A percentile compares a stretch with the other conserved stretches of the same genome.
Evolutionary conservation across 1,140 invertebrate species (phyloP).

Genomic region (Drosophila miranda): DNA sequence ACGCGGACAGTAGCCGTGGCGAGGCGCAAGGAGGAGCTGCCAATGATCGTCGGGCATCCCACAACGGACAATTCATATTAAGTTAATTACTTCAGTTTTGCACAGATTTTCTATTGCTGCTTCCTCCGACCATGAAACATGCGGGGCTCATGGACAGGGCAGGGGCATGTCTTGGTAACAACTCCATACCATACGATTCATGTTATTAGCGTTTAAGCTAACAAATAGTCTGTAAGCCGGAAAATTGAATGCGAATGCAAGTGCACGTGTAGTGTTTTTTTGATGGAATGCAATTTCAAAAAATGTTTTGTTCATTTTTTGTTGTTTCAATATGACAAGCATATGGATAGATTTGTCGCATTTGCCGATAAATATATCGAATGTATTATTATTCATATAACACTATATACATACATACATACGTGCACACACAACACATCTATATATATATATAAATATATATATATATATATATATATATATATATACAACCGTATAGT

Average conservation of each 20-base stretch:
- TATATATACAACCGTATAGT: slow-evolving; percentile 31
- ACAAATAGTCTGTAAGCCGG: slow-evolving; percentile 42
- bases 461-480: slow-evolving; percentile 8
- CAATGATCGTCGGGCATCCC: slow-evolving; percentile 47
- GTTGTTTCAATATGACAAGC: slow-evolving; percentile 37
- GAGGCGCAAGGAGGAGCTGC: slow-evolving; percentile 40
- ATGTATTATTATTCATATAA: slow-evolving; percentile 60
- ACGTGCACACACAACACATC: slow-evolving; percentile 27
- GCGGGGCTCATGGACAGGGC: slow-evolving; percentile 12
- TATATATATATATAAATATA: slow-evolving; percentile 38
- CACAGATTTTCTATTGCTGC: slow-evolving; percentile 52
- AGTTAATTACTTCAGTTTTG: slow-evolving; percentile 61
- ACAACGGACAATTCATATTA: slow-evolving; percentile 70
- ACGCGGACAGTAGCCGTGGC: slow-evolving; percentile 48
- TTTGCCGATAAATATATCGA: slow-evolving; percentile 37
- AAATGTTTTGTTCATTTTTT: slow-evolving; percentile 24
- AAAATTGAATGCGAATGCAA: slow-evolving; percentile 25
- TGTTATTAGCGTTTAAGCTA: slow-evolving; percentile 73
- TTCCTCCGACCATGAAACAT: background rate
- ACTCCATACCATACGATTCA: slow-evolving; percentile 40
- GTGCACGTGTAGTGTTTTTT: slow-evolving; percentile 4
- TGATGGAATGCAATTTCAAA: slow-evolving; percentile 38
- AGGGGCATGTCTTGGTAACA: slow-evolving; percentile 39
- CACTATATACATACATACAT: slow-evolving; percentile 39
- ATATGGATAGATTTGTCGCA: slow-evolving; percentile 21